phyloP scores from a whole-genome alignment of 2,113 vertebrate genomes.

The Bos indicus region DNA sequence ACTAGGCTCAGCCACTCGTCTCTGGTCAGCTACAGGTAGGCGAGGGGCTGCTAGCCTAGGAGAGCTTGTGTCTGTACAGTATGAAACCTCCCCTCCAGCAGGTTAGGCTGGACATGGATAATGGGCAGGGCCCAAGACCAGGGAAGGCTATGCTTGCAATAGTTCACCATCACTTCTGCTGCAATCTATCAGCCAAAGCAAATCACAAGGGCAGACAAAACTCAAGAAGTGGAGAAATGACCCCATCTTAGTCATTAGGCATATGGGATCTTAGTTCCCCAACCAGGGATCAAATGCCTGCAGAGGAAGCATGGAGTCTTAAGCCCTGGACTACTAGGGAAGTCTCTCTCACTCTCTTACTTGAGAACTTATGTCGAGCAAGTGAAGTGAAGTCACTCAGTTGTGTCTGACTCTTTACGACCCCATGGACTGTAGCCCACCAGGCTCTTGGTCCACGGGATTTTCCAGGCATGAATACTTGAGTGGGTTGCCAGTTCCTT shows the following conservation, averaged over 20 bases:
- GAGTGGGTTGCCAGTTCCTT: too few relatives aligned
- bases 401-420: rapidly evolving
- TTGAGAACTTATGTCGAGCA: neutral
- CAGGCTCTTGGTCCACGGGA: too few relatives aligned
- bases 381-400: too few relatives aligned
- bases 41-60: neutral
- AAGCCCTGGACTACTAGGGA: neutral
- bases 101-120: neutral
- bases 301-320: neutral
- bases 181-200: neutral
- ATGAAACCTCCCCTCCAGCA: neutral
- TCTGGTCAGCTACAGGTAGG: neutral
- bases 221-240: neutral
- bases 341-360: neutral
- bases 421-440: too few relatives aligned
- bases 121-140: neutral
- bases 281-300: neutral
- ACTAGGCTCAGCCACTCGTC: neutral
- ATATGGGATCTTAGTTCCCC: neutral
- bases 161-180: neutral
- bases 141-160: neutral
- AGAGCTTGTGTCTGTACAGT: neutral
- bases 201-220: neutral
- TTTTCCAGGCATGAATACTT: too few relatives aligned
- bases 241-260: neutral